Conservation (phyloP, 2,888 invertebrate genomes). For the Neuroscelio doddi region DNA sequence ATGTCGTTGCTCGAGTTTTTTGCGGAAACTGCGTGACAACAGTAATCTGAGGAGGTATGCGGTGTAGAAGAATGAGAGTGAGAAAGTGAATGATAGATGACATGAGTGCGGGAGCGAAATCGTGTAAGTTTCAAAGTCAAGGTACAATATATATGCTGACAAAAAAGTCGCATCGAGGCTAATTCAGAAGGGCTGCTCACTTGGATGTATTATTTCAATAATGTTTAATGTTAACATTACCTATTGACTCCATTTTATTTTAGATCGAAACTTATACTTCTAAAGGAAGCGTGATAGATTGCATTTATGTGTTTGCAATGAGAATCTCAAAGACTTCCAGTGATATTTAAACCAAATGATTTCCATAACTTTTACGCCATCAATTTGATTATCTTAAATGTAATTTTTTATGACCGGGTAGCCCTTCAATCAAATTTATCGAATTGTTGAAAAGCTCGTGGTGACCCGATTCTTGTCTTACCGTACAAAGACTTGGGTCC, state of each 20-base stretch:
- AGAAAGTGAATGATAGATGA: not conserved
- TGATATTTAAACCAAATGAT: conserved; percentile 8
- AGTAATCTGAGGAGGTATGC: not conserved
- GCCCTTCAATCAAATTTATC: not conserved
- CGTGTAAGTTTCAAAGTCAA: not conserved
- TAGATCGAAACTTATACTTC: not conserved
- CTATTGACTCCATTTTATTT: too few relatives aligned
- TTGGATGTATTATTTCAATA: not conserved
- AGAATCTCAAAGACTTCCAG: not conserved
- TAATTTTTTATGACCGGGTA: conserved; percentile 1
- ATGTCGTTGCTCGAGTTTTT: conserved; percentile 5
- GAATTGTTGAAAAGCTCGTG: conserved; percentile 8
- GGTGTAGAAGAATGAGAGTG: not conserved
- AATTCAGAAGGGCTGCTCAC: conserved; percentile 9
- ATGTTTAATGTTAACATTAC: not conserved
- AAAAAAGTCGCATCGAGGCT: conserved; percentile 31
- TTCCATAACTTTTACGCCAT: too few relatives aligned
- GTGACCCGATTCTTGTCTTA: conserved; percentile 20
- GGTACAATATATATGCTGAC: conserved; percentile 13
- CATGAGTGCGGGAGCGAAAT: conserved; percentile 1
- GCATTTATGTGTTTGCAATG: conserved; percentile 5
- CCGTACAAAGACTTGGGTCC: conserved; percentile 47
- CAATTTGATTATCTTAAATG: not conserved
- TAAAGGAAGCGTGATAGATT: not conserved
- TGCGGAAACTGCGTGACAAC: not conserved